Conservation (phyloP, 1,140 invertebrate species). For the Calliopsis andreniformis region DNA sequence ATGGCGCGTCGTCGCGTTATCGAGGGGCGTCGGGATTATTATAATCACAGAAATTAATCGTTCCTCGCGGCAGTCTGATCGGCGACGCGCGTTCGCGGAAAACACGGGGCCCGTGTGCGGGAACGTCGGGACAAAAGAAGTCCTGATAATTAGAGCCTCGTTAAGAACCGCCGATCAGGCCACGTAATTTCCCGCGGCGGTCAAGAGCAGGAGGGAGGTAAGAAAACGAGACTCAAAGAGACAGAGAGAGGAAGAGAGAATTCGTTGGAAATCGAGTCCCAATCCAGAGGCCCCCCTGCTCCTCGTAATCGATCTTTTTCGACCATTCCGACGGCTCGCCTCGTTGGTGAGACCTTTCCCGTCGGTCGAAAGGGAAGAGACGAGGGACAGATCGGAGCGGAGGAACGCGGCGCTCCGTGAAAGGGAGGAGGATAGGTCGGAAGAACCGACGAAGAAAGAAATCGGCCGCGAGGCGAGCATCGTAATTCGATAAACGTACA, state of each 20-base stretch:
- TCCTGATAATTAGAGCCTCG: slow-evolving; percentile 36
- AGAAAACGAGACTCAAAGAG: too few relatives aligned
- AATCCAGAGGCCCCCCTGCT: neutral
- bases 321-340: slow-evolving; percentile 15
- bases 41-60: slow-evolving; percentile 29
- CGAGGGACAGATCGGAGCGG: neutral
- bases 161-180: slow-evolving; percentile 1
- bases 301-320: slow-evolving; percentile 44
- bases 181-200: slow-evolving; percentile 23
- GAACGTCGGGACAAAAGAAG: slow-evolving; percentile 18
- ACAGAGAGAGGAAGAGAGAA: neutral
- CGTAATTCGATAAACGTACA: slow-evolving; percentile 71
- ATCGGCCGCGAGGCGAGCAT: slow-evolving; percentile 43
- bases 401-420: neutral
- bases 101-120: neutral
- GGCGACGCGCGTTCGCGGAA: neutral
- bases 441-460: slow-evolving; percentile 22
- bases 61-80: neutral
- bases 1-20: neutral
- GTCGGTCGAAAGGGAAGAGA: slow-evolving; percentile 1
- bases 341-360: neutral
- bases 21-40: neutral
- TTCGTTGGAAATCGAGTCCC: slow-evolving; percentile 3
- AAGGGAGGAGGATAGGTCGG: neutral
- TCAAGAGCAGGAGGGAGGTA: too few relatives aligned